These are phyloP conservation scores for Ptychobarbus kaznakovi DNA, from an alignment of 2,797 vertebrate species.

Conservation along the genomic window DNA sequence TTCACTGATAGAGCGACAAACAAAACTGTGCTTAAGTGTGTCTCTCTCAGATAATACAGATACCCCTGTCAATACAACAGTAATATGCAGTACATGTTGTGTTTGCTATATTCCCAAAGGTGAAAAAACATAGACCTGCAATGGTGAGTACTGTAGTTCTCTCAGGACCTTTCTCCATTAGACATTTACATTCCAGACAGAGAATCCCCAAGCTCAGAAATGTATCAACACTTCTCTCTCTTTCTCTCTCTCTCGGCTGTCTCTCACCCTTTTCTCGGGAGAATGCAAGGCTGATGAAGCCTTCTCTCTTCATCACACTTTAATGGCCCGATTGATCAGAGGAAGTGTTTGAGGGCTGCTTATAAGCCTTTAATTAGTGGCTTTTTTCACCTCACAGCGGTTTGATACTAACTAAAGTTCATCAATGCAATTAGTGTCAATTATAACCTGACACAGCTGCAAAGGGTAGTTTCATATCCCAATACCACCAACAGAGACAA, in stretches of 20 bases:
- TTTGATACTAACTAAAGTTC: slow-evolving; percentile 74
- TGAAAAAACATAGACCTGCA: slow-evolving; percentile 27
- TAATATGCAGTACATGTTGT: slow-evolving; percentile 1
- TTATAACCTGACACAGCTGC: slow-evolving; percentile 77
- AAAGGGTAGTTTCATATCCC: slow-evolving; percentile 63
- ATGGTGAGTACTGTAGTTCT: slow-evolving; percentile 45
- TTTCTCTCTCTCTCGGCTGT: slow-evolving; percentile 57
- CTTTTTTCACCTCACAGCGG: slow-evolving; percentile 63
- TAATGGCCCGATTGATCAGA: slow-evolving; percentile 77
- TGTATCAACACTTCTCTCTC: slow-evolving; percentile 53
- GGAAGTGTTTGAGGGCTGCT: slow-evolving; percentile 57
- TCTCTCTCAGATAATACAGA: slow-evolving; percentile 18
- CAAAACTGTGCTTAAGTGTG: slow-evolving; percentile 22
- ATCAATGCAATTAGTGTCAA: slow-evolving; percentile 79
- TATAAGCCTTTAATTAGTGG: slow-evolving; percentile 67
- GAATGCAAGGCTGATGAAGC: slow-evolving; percentile 72
- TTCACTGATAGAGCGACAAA: slow-evolving; percentile 44
- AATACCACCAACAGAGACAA: slow-evolving; percentile 59
- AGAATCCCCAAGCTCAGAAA: slow-evolving; percentile 50
- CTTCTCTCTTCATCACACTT: slow-evolving; percentile 63
- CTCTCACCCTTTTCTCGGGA: slow-evolving; percentile 59
- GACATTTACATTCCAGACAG: slow-evolving; percentile 46
- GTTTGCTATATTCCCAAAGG: slow-evolving; percentile 21
- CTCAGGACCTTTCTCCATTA: slow-evolving; percentile 29
- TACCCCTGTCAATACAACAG: background rate